Evolutionary conservation across 2,797 vertebrate species (phyloP).

Genomic region (Syndactyla subalaris): DNA sequence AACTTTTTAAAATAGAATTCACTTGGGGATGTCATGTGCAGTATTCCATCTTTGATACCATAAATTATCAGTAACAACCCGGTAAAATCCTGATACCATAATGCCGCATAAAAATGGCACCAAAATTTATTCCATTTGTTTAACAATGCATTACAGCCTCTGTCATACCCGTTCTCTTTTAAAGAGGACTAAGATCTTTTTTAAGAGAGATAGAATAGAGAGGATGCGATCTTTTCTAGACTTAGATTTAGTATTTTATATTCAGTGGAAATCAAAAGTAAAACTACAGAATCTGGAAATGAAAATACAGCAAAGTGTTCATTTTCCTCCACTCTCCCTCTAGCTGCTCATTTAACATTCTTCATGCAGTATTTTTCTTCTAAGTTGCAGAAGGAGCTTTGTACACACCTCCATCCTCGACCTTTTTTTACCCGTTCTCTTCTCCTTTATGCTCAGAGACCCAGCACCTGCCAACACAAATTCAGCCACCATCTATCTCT

Average conservation of each 20-base stretch:
- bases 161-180: background rate
- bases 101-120: background rate
- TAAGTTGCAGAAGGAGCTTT: background rate
- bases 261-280: background rate
- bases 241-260: background rate
- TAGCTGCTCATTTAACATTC: background rate
- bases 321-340: background rate
- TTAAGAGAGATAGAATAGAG: background rate
- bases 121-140: background rate
- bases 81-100: background rate
- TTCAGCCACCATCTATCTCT: background rate
- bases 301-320: background rate
- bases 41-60: background rate
- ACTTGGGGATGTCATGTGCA: background rate
- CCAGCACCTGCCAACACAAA: constrained; percentile 1
- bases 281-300: background rate
- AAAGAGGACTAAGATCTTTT: background rate
- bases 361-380: background rate
- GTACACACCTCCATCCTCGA: background rate
- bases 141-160: background rate
- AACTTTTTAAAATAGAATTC: background rate
- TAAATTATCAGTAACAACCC: background rate
- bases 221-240: background rate
- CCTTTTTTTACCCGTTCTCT: background rate
- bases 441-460: background rate